Evolutionary conservation across 2,888 invertebrate genomes (phyloP).

Genomic region (Scelioninae gen. 2): DNA sequence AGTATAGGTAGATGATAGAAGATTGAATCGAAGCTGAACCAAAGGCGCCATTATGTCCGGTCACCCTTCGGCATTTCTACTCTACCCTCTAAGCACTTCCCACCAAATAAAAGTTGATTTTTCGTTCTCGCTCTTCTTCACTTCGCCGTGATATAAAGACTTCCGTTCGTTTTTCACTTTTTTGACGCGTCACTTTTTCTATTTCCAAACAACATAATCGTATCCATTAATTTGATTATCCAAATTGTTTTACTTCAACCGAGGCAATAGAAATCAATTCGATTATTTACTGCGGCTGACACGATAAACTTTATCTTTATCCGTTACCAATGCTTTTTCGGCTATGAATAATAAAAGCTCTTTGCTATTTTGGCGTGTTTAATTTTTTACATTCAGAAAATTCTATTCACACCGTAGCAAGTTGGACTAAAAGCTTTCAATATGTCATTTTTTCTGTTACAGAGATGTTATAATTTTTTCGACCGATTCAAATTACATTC

Average conservation of each 20-base stretch:
- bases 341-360: conserved; percentile 33
- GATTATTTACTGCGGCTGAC: conserved; percentile 15
- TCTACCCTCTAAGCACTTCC: conserved; percentile 69
- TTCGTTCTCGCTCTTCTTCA: conserved; percentile 61
- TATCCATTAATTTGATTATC: conserved; percentile 32
- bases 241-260: conserved; percentile 23
- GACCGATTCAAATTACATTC: conserved; percentile 50
- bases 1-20: conserved; percentile 64
- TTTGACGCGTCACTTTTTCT: conserved; percentile 37
- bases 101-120: conserved; percentile 71
- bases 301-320: conserved; percentile 23
- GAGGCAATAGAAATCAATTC: conserved; percentile 18
- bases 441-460: conserved; percentile 50
- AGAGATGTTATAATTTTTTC: conserved; percentile 62
- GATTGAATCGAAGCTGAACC: conserved; percentile 66
- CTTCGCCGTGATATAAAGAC: conserved; percentile 51
- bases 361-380: conserved; percentile 18
- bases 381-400: conserved; percentile 33
- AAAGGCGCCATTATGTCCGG: conserved; percentile 70
- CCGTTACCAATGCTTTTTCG: conserved; percentile 8
- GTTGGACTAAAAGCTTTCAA: conserved; percentile 19
- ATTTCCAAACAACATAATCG: conserved; percentile 26
- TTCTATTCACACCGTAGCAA: conserved; percentile 27
- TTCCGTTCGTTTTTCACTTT: conserved; percentile 45
- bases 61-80: conserved; percentile 68